Evolutionary conservation across 2,888 invertebrate species (phyloP).

Genomic region (Leucophenga montana): DNA sequence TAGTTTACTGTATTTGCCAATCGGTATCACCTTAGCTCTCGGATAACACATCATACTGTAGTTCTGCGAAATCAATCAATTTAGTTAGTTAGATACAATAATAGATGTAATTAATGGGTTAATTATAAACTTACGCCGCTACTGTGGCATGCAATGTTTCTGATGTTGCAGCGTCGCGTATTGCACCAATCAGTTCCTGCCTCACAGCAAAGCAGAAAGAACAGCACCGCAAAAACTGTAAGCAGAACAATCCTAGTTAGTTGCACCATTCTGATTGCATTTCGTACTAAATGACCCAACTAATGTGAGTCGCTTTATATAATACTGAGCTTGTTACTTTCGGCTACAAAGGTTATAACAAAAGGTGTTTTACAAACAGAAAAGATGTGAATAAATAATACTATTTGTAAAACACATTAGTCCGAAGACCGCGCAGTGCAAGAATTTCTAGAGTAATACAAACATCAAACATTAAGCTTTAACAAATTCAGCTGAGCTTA

Average conservation of each 20-base stretch:
- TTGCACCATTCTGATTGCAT: neutral
- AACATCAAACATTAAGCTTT: too few relatives aligned
- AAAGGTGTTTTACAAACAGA: too few relatives aligned
- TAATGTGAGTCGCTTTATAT: too few relatives aligned
- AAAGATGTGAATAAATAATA: too few relatives aligned
- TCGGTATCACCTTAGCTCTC: conserved; percentile 1
- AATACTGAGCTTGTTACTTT: too few relatives aligned
- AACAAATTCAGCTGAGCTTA: neutral
- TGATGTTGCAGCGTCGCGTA: conserved; percentile 28
- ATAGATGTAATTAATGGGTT: neutral
- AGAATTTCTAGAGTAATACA: too few relatives aligned
- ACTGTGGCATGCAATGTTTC: conserved; percentile 40
- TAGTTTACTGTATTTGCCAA: neutral
- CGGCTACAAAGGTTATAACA: too few relatives aligned
- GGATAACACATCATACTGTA: conserved; percentile 19
- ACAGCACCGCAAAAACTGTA: neutral
- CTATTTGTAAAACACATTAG: too few relatives aligned
- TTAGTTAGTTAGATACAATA: too few relatives aligned
- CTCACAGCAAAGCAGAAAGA: neutral
- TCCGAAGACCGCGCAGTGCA: too few relatives aligned
- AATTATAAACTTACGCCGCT: conserved; percentile 33
- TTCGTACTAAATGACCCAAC: neutral
- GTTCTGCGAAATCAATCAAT: conserved; percentile 30
- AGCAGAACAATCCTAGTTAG: neutral
- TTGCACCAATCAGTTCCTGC: conserved; percentile 28